A percentile compares a stretch with the other conserved stretches of the same genome.
Evolutionary conservation across 2,113 vertebrate species (phyloP).

Genomic region (Cryptotis parvus): DNA sequence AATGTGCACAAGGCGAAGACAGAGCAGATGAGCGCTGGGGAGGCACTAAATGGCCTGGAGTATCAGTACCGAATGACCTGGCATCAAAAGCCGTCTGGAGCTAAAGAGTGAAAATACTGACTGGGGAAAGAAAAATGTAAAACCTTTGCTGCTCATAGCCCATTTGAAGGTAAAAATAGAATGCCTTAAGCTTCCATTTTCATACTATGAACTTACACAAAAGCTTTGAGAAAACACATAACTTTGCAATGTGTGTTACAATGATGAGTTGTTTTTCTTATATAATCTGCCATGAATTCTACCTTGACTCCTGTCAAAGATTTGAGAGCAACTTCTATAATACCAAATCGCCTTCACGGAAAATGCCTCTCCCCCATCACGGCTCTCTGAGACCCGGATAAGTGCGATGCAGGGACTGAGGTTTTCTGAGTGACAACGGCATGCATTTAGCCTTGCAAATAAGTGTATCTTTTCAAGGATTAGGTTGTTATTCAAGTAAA

Average conservation of each 20-base stretch:
- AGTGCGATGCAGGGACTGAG: background rate
- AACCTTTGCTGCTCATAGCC: background rate
- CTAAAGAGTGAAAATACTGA: background rate
- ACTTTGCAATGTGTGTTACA: accelerated
- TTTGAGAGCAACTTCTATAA: background rate
- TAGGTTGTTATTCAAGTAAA: background rate
- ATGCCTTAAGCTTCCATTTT: background rate
- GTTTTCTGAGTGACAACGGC: background rate
- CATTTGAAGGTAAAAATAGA: background rate
- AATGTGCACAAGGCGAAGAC: background rate
- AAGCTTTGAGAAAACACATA: background rate
- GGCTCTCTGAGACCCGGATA: background rate
- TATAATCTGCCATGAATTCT: background rate
- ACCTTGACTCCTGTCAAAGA: background rate
- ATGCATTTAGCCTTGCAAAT: background rate
- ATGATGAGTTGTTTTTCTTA: background rate
- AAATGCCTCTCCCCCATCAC: background rate
- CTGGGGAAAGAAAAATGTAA: background rate
- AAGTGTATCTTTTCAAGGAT: background rate
- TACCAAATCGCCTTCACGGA: background rate
- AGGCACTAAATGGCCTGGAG: background rate
- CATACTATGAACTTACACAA: background rate
- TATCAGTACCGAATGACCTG: accelerated
- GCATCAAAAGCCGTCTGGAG: background rate
- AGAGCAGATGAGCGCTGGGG: background rate